phyloP scores from a whole-genome alignment of 2,797 vertebrate species.

The Scarus forsteni region DNA sequence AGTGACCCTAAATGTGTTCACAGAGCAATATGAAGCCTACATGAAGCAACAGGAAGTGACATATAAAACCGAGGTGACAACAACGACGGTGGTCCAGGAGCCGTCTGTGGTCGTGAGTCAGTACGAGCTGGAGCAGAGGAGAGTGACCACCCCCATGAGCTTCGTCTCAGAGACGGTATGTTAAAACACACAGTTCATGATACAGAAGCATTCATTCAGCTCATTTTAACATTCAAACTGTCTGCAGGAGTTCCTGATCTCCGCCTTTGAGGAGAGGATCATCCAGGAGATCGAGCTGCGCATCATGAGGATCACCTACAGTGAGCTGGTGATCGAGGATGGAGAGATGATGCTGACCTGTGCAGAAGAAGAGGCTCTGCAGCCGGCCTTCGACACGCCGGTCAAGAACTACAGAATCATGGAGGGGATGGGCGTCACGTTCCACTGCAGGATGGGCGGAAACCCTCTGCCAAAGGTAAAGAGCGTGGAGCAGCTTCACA shows the following conservation, averaged over 20 bases:
- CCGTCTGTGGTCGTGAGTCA: constrained; percentile 87
- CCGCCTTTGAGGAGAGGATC: constrained; percentile 94
- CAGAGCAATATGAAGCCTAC: constrained; percentile 93
- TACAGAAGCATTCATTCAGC: not conserved
- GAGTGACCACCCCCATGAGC: constrained; percentile 88
- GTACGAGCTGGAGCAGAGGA: constrained; percentile 90
- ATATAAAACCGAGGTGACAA: constrained; percentile 90
- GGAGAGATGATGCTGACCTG: constrained; percentile 91
- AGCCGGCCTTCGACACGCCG: constrained; percentile 89
- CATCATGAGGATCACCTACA: constrained; percentile 94
- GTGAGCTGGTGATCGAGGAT: constrained; percentile 93
- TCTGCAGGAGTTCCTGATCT: constrained; percentile 93
- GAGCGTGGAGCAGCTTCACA: too few relatives aligned
- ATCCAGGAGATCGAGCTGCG: constrained; percentile 97
- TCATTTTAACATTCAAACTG: not conserved
- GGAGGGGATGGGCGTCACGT: constrained; percentile 95
- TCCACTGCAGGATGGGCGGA: constrained; percentile 94
- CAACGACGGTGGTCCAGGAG: constrained; percentile 86
- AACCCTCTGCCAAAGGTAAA: constrained; percentile 94
- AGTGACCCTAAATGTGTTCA: constrained; percentile 4
- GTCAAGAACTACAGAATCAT: constrained; percentile 96
- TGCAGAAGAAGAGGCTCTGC: constrained; percentile 88
- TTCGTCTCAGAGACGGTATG: constrained; percentile 92
- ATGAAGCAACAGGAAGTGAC: constrained; percentile 91
- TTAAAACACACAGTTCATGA: not conserved